Conservation (phyloP, 2,888 invertebrate genomes). For the Chymomyza caudatula region DNA sequence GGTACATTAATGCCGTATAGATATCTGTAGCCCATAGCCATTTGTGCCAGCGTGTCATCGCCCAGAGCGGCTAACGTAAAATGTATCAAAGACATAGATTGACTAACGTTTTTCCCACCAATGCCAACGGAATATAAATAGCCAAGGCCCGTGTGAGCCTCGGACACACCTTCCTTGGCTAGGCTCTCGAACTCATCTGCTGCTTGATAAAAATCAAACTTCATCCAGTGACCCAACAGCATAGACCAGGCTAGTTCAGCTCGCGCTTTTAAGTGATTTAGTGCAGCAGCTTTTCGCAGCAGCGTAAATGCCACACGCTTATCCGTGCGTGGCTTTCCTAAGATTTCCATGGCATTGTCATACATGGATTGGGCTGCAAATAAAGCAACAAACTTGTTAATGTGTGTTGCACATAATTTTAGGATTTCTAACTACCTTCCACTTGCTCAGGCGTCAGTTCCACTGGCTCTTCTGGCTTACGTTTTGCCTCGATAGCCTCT, state of each 20-base stretch:
- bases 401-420: not conserved
- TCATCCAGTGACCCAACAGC: conserved; percentile 88
- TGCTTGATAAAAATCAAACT: conserved; percentile 87
- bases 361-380: conserved; percentile 85
- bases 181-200: conserved; percentile 87
- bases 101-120: conserved; percentile 89
- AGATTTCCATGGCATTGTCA: conserved; percentile 83
- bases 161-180: conserved; percentile 87
- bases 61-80: conserved; percentile 94
- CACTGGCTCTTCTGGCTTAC: conserved; percentile 64
- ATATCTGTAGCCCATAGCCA: conserved; percentile 97
- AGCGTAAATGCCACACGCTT: conserved; percentile 86
- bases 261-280: conserved; percentile 89
- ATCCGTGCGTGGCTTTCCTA: conserved; percentile 86
- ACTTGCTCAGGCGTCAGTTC: conserved; percentile 78
- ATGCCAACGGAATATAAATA: conserved; percentile 93
- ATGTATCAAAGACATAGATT: conserved; percentile 92
- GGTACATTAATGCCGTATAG: conserved; percentile 94
- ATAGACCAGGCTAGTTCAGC: conserved; percentile 93
- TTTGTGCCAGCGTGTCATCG: conserved; percentile 95
- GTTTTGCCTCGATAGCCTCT: conserved; percentile 51
- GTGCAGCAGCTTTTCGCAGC: conserved; percentile 87
- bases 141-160: conserved; percentile 94
- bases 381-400: not conserved
- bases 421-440: conserved; percentile 80